Conservation (phyloP, 2,888 invertebrate species). For the Acrocera orbiculus region DNA sequence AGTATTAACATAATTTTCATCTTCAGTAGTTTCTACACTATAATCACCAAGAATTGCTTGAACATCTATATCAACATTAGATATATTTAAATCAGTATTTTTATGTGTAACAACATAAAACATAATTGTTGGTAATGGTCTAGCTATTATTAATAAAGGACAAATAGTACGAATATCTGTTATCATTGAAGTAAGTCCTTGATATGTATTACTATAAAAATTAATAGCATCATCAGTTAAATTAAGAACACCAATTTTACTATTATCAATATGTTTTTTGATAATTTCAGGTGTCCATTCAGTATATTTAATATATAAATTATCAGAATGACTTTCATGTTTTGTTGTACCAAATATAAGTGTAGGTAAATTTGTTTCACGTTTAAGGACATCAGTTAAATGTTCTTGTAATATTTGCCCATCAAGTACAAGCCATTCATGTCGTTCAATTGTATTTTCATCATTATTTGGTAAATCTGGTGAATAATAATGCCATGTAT, state of each 20-base stretch:
- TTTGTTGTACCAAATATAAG: slow-evolving; percentile 57
- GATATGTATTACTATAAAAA: slow-evolving; percentile 49
- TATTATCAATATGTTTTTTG: slow-evolving; percentile 39
- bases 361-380: slow-evolving; percentile 29
- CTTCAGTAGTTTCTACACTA: slow-evolving; percentile 51
- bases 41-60: slow-evolving; percentile 63
- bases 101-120: slow-evolving; percentile 55
- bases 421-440: slow-evolving; percentile 63
- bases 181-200: slow-evolving; percentile 51
- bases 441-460: slow-evolving; percentile 39
- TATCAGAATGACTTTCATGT: slow-evolving; percentile 49
- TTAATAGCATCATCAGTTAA: slow-evolving; percentile 43
- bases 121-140: slow-evolving; percentile 43
- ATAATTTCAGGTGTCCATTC: slow-evolving; percentile 51
- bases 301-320: slow-evolving; percentile 39
- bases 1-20: slow-evolving; percentile 54
- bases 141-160: slow-evolving; percentile 51
- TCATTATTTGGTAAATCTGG: slow-evolving; percentile 34
- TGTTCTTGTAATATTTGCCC: slow-evolving; percentile 49
- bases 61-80: slow-evolving; percentile 48
- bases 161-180: slow-evolving; percentile 65
- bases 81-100: slow-evolving; percentile 33
- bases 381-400: slow-evolving; percentile 37
- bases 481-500: slow-evolving; percentile 48
- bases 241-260: slow-evolving; percentile 40